These are phyloP conservation scores for Melolontha melolontha DNA, from an alignment of 2,888 invertebrate species.

Conservation along the genomic window DNA sequence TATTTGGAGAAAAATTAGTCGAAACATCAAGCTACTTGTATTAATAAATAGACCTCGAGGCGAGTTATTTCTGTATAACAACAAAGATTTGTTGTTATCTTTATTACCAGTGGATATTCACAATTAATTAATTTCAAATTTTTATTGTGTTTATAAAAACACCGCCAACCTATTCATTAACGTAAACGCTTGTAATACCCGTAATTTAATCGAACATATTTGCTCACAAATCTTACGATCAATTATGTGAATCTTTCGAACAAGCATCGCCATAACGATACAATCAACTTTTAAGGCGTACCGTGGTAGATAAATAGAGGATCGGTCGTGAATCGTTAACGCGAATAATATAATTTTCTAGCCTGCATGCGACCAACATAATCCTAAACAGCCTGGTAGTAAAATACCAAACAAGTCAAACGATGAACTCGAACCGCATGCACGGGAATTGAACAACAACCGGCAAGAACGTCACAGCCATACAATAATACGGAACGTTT, in stretches of 20 bases:
- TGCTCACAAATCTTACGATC: neutral
- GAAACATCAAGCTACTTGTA: no score
- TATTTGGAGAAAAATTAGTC: no score
- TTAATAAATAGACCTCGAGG: no score
- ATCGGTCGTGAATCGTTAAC: slow-evolving; percentile 31
- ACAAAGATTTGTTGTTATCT: no score
- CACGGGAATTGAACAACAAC: neutral
- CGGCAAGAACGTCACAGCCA: neutral
- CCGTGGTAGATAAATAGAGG: slow-evolving; percentile 14
- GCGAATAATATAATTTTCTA: slow-evolving; percentile 24
- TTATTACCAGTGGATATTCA: no score
- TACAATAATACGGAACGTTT: slow-evolving; percentile 11
- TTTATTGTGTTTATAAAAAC: no score
- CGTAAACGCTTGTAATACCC: no score
- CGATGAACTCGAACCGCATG: neutral
- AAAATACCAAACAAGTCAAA: slow-evolving; percentile 17
- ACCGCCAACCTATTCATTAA: no score
- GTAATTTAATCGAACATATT: no score
- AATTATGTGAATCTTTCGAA: slow-evolving; percentile 17
- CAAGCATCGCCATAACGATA: slow-evolving; percentile 30
- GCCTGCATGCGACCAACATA: neutral
- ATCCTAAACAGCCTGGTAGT: neutral
- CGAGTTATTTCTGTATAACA: no score
- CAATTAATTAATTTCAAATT: no score
- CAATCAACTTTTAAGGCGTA: slow-evolving; percentile 33